Conservation (phyloP, 2,888 invertebrate genomes). For the Gymnosoma rotundatum region DNA sequence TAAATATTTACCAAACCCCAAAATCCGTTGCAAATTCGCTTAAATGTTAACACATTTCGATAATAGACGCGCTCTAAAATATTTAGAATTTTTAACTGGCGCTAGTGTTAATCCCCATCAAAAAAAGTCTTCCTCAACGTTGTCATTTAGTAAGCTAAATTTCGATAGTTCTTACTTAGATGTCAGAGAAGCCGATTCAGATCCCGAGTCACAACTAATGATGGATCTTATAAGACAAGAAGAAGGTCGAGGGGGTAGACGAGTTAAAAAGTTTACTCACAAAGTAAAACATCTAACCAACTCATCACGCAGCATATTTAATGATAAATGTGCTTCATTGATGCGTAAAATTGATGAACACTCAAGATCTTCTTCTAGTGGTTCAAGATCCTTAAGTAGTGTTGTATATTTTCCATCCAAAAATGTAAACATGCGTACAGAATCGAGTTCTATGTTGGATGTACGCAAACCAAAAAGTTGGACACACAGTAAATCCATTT, state of each 20-base stretch:
- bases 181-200: conserved; percentile 77
- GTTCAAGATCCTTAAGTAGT: conserved; percentile 83
- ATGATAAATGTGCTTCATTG: conserved; percentile 85
- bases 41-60: conserved; percentile 7
- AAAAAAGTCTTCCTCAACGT: conserved; percentile 51
- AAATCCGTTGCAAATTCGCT: conserved; percentile 20
- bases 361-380: conserved; percentile 80
- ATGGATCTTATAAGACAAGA: conserved; percentile 84
- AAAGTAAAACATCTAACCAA: conserved; percentile 86
- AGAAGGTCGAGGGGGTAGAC: conserved; percentile 84
- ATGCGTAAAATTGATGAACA: conserved; percentile 84
- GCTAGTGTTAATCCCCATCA: conserved; percentile 74
- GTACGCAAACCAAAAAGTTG: conserved; percentile 71
- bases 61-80: conserved; percentile 82
- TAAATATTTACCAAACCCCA: conserved; percentile 5
- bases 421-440: conserved; percentile 65
- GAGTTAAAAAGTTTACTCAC: conserved; percentile 83
- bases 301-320: conserved; percentile 85
- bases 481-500: conserved; percentile 21
- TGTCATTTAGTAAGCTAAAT: conserved; percentile 70
- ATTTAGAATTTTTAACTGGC: conserved; percentile 85
- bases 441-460: conserved; percentile 65
- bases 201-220: conserved; percentile 75
- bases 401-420: conserved; percentile 82
- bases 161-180: conserved; percentile 61